Evolutionary conservation across 2,888 invertebrate genomes (phyloP).

Genomic region (Beris chalybata): DNA sequence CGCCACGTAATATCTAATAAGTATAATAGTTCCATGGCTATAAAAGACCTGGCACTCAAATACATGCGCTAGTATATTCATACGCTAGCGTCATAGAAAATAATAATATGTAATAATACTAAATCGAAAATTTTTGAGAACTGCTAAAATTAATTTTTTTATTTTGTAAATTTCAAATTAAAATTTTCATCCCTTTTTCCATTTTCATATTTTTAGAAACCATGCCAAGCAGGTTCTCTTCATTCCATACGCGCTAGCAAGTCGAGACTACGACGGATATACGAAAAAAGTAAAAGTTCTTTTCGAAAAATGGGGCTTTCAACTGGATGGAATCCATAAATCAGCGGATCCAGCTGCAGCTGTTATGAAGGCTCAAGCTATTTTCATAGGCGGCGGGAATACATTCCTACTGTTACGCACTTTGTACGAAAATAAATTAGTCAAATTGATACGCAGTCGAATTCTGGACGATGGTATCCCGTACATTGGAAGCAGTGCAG

Average conservation of each 20-base stretch:
- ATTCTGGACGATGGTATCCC: constrained; percentile 66
- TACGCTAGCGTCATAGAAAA: no score
- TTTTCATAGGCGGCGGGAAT: constrained; percentile 81
- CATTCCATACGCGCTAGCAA: constrained; percentile 71
- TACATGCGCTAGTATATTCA: no score
- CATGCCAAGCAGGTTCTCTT: constrained; percentile 68
- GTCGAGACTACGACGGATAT: constrained; percentile 64
- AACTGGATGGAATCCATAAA: constrained; percentile 68
- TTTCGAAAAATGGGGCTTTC: constrained; percentile 66
- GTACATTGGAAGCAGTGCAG: constrained; percentile 80
- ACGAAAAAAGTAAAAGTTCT: constrained; percentile 63
- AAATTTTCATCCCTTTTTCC: no score
- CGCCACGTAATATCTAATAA: no score
- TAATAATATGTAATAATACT: no score
- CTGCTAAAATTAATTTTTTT: no score
- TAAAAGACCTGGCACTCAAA: no score
- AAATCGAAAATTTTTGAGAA: no score
- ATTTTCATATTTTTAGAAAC: constrained; percentile 59
- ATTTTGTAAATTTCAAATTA: no score
- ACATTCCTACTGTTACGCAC: constrained; percentile 73
- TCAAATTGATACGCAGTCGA: constrained; percentile 64
- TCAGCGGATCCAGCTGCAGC: constrained; percentile 61
- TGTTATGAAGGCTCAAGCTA: constrained; percentile 65
- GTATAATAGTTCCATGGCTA: no score
- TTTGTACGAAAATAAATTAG: constrained; percentile 68